Evolutionary conservation across 2,113 vertebrate genomes (phyloP).

Genomic region (Stigmatopora argus): DNA sequence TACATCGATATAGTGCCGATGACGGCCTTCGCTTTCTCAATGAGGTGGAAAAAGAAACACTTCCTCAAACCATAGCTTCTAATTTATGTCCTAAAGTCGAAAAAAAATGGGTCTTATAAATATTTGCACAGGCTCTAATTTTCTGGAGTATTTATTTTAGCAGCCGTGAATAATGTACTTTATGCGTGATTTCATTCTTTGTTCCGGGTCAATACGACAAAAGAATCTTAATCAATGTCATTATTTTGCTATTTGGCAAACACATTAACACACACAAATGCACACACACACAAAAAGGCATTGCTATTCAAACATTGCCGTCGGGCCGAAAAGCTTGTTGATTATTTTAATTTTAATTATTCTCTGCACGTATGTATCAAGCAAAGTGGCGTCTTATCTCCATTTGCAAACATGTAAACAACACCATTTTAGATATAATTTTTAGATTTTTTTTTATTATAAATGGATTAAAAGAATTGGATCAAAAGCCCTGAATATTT

Average conservation of each 20-base stretch:
- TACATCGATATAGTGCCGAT: conserved; percentile 12
- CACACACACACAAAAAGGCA: conserved; percentile 26
- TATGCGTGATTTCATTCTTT: conserved; percentile 30
- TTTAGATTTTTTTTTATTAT: no score
- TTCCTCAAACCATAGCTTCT: background rate
- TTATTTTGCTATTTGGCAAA: conserved; percentile 22
- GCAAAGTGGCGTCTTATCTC: background rate
- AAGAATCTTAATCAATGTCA: conserved; percentile 25
- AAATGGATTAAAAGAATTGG: no score
- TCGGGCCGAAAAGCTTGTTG: background rate
- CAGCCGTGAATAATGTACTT: conserved; percentile 9
- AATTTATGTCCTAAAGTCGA: conserved; percentile 15
- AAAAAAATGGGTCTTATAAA: conserved; percentile 16
- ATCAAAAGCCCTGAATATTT: no score
- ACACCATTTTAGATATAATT: no score
- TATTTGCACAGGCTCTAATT: conserved; percentile 23
- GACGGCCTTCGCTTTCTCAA: conserved; percentile 3
- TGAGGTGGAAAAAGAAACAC: background rate
- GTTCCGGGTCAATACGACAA: conserved; percentile 17
- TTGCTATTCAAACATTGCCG: conserved; percentile 36
- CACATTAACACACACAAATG: conserved; percentile 6
- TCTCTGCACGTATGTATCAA: background rate
- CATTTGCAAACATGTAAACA: no score
- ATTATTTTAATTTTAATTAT: conserved; percentile 3
- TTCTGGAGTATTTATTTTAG: conserved; percentile 5